These are phyloP conservation scores for Apogon hyalosoma DNA, from an alignment of 2,797 vertebrate species.

Conservation along the genomic window DNA sequence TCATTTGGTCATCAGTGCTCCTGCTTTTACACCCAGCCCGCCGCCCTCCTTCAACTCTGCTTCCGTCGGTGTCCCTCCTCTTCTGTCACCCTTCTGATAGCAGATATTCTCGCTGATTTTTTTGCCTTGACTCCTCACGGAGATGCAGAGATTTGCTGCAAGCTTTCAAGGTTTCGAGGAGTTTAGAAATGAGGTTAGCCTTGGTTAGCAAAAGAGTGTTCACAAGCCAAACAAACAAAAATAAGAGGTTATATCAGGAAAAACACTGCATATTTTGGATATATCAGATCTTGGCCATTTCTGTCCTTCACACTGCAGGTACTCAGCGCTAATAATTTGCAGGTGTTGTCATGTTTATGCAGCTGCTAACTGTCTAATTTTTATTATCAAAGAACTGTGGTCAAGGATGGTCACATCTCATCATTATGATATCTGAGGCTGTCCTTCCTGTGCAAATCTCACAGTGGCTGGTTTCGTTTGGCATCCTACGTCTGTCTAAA, in stretches of 20 bases:
- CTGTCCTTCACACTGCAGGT: not conserved
- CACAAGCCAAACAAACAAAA: not conserved
- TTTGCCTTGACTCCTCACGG: not conserved
- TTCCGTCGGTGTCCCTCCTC: constrained; percentile 30
- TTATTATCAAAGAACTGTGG: not conserved
- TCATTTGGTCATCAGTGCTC: constrained; percentile 58
- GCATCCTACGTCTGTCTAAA: not conserved
- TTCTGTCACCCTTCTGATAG: constrained; percentile 30
- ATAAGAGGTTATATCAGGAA: not conserved
- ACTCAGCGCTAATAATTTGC: not conserved
- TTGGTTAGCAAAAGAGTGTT: constrained; percentile 2
- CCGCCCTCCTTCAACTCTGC: constrained; percentile 22
- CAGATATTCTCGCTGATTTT: constrained; percentile 31
- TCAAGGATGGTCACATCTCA: not conserved
- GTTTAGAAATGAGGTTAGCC: not conserved
- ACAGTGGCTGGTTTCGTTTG: constrained; percentile 10
- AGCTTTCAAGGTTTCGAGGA: constrained; percentile 1
- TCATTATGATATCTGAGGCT: constrained; percentile 5
- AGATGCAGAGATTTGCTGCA: constrained; percentile 5
- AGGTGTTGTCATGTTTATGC: too few species aligned
- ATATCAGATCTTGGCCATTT: not conserved
- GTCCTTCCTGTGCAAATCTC: constrained; percentile 2
- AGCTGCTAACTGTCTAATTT: too few species aligned
- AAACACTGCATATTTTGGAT: constrained; percentile 1
- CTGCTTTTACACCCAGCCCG: constrained; percentile 28